Evolutionary conservation across 2,888 invertebrate genomes (phyloP).

Genomic region (Agonopterix heracliana): DNA sequence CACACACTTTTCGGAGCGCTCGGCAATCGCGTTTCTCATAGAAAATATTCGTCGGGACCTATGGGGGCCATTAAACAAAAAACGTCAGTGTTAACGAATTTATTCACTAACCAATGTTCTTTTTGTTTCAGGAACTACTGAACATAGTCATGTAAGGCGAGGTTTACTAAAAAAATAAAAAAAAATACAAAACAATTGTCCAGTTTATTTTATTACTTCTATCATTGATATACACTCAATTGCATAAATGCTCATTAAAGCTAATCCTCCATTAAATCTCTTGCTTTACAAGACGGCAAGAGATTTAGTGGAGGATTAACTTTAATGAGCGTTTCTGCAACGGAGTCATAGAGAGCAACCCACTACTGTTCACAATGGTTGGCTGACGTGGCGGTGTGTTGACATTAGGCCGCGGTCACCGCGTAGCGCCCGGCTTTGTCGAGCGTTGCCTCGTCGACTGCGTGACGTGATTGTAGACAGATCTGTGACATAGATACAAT

Average conservation of each 20-base stretch:
- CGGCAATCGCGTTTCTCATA: too few species aligned
- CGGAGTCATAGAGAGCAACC: not conserved
- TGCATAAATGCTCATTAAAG: not conserved
- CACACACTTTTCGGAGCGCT: too few species aligned
- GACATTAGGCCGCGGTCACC: not conserved
- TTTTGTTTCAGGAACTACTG: conserved; percentile 70
- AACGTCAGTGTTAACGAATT: too few species aligned
- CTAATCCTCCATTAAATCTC: too few species aligned
- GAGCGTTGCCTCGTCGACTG: not conserved
- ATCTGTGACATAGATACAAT: too few species aligned
- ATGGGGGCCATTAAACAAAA: too few species aligned
- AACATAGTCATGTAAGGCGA: conserved; percentile 36
- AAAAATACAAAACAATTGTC: conserved; percentile 29
- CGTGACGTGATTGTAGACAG: too few species aligned
- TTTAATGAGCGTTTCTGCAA: not conserved
- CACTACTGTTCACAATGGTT: not conserved
- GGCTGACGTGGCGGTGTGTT: not conserved
- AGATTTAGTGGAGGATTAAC: too few species aligned
- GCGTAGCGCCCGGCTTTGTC: not conserved
- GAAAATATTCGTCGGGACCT: too few species aligned
- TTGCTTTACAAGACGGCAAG: not conserved
- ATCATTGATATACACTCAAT: too few species aligned
- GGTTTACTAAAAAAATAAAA: conserved; percentile 38
- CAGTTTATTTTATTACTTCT: not conserved
- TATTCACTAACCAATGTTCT: not conserved